Evolutionary conservation across 2,888 invertebrate genomes (phyloP), one percentile per base, ranked within the genome.

Genomic region (Pyrgus malvae): DNA sequence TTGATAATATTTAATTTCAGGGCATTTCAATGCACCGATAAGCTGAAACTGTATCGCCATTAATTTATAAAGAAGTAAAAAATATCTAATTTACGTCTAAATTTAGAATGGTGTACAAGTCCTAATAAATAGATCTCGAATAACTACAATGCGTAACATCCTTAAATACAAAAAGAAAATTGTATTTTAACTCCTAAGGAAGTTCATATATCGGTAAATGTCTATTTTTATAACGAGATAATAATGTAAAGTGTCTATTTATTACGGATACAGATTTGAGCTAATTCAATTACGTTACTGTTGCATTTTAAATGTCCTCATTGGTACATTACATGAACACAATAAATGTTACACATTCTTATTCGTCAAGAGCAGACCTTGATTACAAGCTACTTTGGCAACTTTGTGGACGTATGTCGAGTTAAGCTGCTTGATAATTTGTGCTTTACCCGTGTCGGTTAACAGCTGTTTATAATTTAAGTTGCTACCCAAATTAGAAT

Each of bases 331-430:
- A 12, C 17, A 66, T 67, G 70, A 74, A 70, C 72, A 74, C 68
- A 63, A 65, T 70, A 67, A 63, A 58, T 58, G 49, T 67, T 59
- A 66, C 67, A 63, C 64, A 68, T 64, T 66, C 67, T 63, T 63
- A 67, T 63, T 65, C 68, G 66, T 65, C 67, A 68, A 68, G 72
- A 75, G 72, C 77, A 35, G 49, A 50, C 31, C 21, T 23, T 31
- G 70, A 76, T 75, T 83, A 84, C 71, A 80, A 81, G 78, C 85
- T 89, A 90, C 61, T 90, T 90, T 90, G 89, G 89, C 89, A 90
- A 82, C 88, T 81, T 80, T 63, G 74, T 80, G 89, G 89, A 90
- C 89, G 89, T 80, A 76, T 70, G 76, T 84, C 77, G 72, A 76
- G 66, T 27, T 73, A 76, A 75, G 72, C 77, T 73, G 72, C 72